Evolutionary conservation across 2,113 vertebrate species (phyloP), one percentile per base, ranked within the genome.

Genomic region (Coptodon bakossiorum): DNA sequence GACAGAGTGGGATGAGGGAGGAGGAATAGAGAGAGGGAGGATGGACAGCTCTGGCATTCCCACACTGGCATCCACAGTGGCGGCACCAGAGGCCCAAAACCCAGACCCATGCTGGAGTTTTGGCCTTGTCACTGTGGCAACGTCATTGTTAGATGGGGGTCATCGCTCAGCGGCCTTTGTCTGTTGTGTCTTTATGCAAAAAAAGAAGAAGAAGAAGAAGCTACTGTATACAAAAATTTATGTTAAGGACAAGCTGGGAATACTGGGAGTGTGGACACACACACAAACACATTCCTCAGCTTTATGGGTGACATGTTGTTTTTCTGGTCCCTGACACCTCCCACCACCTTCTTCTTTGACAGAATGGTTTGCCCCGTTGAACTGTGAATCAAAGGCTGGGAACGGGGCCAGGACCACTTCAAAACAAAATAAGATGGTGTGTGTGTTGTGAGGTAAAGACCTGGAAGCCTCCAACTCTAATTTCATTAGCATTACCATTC

Each of bases 141-240:
- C 93, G 29, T 84, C 71, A 93, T 89, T 93, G 90, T 92, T 90
- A 36, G 81, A 83, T 17, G 24, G 38, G 24, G 87, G 80, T 86
- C 93, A 93, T 95, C 84, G 12, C 83, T 95, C 93, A 94, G 90
- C 4, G 3, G 71, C 3, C 73, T 92, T 92, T 94, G 91, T 95
- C 66, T 52, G 12, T 63, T 4, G 12, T 24, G 79, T 91, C 90
- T 91, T 93, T 73, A 61, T 10, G 56, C 86, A 91, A 81, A 88
- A 48, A 81, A 48, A 78, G 1, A 31, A 56, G 22, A 66, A 45
- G 36, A 54, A 76, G 16, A 81, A 22, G 19, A 16, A 40, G 84
- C 88, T 90, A 93, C 94, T 94, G 91, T 93, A 93, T 84, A 88
- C 87, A 92, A 36, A 66, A 83, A 24, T 84, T 82, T 48, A 66